These are phyloP conservation scores for Morus bassanus DNA, from an alignment of 2,797 vertebrate genomes.

Conservation along the genomic window DNA sequence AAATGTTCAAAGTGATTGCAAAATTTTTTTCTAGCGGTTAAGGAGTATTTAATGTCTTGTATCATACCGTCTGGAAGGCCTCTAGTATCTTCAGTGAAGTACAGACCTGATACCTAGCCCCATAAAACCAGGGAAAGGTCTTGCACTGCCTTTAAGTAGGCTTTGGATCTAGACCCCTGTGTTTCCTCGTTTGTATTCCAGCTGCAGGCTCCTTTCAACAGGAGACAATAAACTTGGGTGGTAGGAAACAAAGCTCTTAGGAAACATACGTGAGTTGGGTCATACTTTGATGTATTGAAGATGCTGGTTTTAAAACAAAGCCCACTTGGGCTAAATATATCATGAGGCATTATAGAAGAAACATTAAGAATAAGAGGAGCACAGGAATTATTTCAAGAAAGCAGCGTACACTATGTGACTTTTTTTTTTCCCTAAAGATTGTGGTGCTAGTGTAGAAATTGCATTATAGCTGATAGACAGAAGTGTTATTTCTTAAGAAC, in stretches of 20 bases:
- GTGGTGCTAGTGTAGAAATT: neutral
- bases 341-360: neutral
- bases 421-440: neutral
- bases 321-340: neutral
- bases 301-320: conserved; percentile 6
- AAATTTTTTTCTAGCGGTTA: neutral
- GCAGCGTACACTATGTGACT: neutral
- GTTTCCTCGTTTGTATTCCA: neutral
- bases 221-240: neutral
- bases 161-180: neutral
- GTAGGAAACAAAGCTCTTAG: neutral
- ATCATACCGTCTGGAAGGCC: neutral
- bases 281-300: neutral
- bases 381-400: neutral
- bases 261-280: neutral
- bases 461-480: neutral
- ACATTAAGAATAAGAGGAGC: neutral
- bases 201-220: neutral
- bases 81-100: neutral
- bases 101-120: neutral
- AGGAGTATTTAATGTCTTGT: neutral
- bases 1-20: neutral
- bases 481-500: neutral
- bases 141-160: neutral
- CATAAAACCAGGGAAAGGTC: neutral